These are phyloP conservation scores for Spizaetus ornatus DNA, from an alignment of 2,113 vertebrate species.

Conservation along the genomic window DNA sequence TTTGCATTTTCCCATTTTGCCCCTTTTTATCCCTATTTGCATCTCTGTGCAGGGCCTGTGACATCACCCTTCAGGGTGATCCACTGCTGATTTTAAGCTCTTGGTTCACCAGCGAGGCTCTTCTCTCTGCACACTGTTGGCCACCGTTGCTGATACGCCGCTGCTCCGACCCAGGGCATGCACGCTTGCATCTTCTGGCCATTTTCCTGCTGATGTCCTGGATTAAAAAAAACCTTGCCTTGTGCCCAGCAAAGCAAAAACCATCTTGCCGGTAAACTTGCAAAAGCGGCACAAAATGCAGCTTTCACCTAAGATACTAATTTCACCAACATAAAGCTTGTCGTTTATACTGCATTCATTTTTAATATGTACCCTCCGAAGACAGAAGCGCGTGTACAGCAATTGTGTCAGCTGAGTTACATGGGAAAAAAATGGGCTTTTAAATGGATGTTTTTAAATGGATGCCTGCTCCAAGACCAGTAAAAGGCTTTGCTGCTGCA, in stretches of 20 bases:
- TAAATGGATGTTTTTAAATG: not conserved
- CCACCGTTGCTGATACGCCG: accelerated
- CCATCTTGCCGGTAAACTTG: not conserved
- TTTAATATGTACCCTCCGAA: not conserved
- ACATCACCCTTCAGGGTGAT: not conserved
- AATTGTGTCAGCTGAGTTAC: not conserved
- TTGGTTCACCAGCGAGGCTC: not conserved
- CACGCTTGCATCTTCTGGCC: not conserved
- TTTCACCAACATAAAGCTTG: not conserved
- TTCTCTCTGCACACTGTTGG: not conserved
- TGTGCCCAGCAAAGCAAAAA: not conserved
- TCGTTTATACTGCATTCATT: not conserved
- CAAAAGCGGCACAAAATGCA: not conserved
- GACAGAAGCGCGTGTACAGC: not conserved
- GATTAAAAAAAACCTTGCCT: not conserved
- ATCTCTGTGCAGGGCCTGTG: too few species aligned
- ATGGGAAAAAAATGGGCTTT: not conserved
- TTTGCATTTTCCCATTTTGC: not conserved
- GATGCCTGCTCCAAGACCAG: not conserved
- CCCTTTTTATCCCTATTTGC: not conserved
- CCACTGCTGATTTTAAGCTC: not conserved
- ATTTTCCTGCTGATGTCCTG: not conserved
- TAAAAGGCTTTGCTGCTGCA: not conserved
- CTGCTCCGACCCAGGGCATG: not conserved
- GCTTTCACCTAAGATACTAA: not conserved